Evolutionary conservation across 2,113 vertebrate species (phyloP), one percentile per base, ranked within the genome.

Genomic region (Typhlomys cinereus): DNA sequence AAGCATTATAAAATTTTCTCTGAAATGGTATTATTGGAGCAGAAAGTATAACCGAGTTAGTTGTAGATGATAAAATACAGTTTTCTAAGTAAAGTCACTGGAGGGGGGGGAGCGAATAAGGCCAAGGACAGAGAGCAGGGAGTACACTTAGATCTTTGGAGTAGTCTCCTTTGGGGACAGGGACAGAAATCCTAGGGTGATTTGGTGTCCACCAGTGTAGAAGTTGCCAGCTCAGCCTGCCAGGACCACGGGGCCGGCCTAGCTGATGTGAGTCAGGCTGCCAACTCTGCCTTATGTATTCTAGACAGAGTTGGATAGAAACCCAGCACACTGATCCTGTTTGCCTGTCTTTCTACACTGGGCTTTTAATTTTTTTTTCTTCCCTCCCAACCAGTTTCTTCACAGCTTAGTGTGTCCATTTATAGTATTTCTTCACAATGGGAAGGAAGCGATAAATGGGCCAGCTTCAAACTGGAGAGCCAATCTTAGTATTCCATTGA

Each of bases 381-480:
- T 54, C 18, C 5, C 29, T n/a, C 62, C 78, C 85, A 81, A 48
- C 61, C 54, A 61, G 50, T 90, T 85, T 76, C 50, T 88, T 78
- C n/a, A 78, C 67, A 85, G 85, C 85, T 88, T 66, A 93, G 46
- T 34, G 27, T 88, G 15, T 54, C 61, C 75, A 12, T 88, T 81
- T 93, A 67, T 52, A 70, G 87, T 76, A 44, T 92, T 88, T 89
- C 79, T 93, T 95, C 87, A 93, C 69, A 90, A 85, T 29, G n/a
- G 61, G 74, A 80, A 88, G 90, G 21, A 79, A 85, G 69, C 64
- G 85, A 91, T 74, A 80, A 54, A 83, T 86, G 86, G 95, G 75
- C 74, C 64, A 41, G 36, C n/a, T 93, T 92, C 74, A 74, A 79
- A 41, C 73, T 66, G 92, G 80, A 80, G 89, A 93, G 94, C 91